Evolutionary conservation across 2,797 vertebrate species (phyloP).

Genomic region (Lateolabrax maculatus): DNA sequence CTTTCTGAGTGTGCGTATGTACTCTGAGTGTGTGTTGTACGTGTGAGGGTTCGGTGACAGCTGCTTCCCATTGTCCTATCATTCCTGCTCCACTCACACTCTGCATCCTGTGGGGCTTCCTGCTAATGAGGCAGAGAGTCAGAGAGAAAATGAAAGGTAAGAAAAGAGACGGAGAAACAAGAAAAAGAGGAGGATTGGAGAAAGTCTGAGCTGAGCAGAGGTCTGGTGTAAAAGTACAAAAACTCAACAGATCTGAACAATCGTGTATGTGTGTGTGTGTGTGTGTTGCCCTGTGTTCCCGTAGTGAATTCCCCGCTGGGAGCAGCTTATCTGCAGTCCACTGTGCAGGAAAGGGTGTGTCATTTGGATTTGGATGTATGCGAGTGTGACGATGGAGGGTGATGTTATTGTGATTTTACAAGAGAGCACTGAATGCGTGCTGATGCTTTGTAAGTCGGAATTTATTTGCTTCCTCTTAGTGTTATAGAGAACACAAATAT

Average conservation of each 20-base stretch:
- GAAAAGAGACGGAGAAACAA: conserved; percentile 28
- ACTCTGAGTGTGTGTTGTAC: conserved; percentile 36
- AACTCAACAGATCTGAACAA: conserved; percentile 36
- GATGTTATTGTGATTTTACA: conserved; percentile 69
- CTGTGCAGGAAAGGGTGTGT: conserved; percentile 85
- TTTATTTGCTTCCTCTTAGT: conserved; percentile 52
- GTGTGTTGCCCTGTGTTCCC: conserved; percentile 41
- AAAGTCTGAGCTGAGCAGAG: conserved; percentile 16
- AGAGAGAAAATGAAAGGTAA: conserved; percentile 34
- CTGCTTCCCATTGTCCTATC: conserved; percentile 88
- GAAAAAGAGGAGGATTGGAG: conserved; percentile 23
- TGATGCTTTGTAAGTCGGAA: conserved; percentile 27
- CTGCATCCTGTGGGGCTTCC: conserved; percentile 87
- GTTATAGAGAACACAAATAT: conserved; percentile 26
- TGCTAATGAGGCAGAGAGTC: conserved; percentile 54
- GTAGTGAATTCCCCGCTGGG: conserved; percentile 58
- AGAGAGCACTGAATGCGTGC: conserved; percentile 28
- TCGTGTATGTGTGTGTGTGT: conserved; percentile 28
- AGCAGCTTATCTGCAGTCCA: conserved; percentile 79
- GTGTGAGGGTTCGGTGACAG: conserved; percentile 78
- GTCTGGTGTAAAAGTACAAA: conserved; percentile 38
- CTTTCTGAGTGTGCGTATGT: conserved; percentile 49
- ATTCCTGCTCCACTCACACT: conserved; percentile 82
- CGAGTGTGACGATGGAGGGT: conserved; percentile 60
- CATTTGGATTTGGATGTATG: conserved; percentile 73